Evolutionary conservation across 1,140 invertebrate species (phyloP).

Genomic region (Bombus balteatus): DNA sequence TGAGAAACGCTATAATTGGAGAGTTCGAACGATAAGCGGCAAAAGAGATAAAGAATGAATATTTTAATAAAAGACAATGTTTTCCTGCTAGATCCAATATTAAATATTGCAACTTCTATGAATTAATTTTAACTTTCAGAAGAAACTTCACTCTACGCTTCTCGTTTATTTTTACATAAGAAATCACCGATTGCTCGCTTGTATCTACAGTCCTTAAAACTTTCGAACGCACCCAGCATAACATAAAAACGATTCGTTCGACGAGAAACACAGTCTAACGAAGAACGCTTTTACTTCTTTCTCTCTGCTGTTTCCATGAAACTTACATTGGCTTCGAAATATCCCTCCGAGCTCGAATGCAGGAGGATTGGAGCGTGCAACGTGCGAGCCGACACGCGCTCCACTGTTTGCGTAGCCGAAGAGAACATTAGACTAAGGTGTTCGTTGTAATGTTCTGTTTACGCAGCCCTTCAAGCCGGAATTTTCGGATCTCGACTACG

Average conservation of each 20-base stretch:
- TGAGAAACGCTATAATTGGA: no score
- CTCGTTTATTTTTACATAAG: neutral
- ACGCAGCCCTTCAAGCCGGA: constrained; percentile 87
- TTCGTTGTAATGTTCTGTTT: constrained; percentile 58
- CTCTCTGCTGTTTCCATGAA: neutral
- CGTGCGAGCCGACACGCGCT: neutral
- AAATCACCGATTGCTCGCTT: neutral
- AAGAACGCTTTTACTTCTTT: neutral
- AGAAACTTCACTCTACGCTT: neutral
- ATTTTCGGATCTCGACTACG: constrained; percentile 92
- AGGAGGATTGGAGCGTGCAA: neutral
- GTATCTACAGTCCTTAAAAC: neutral
- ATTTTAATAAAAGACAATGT: no score
- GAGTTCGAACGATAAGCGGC: no score
- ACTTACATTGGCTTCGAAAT: neutral
- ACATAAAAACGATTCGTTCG: neutral
- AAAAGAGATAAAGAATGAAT: no score
- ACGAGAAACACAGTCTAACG: neutral
- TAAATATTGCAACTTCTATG: no score
- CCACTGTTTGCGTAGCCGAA: neutral
- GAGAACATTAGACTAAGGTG: constrained; percentile 32
- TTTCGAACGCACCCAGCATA: neutral
- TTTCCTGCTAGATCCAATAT: no score
- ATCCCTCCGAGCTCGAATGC: neutral
- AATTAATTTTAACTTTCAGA: neutral